Evolutionary conservation across 2,113 vertebrate species (phyloP).

Genomic region (Rhegmatorhina hoffmannsi): DNA sequence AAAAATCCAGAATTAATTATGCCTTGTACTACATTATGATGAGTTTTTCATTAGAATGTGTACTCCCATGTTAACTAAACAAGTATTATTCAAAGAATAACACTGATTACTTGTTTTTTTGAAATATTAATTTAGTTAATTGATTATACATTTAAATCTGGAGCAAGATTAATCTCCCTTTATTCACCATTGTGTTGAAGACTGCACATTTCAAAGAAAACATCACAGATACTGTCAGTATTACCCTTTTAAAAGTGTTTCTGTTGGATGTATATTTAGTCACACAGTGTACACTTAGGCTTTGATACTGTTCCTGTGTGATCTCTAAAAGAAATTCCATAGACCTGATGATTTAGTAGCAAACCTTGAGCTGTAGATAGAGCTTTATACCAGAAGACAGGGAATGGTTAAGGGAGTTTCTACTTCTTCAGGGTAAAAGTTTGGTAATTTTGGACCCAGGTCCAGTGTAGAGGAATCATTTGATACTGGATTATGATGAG

Average conservation of each 20-base stretch:
- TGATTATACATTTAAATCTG: slow-evolving; percentile 64
- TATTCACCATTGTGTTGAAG: slow-evolving; percentile 11
- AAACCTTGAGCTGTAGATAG: background rate
- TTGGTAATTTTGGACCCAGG: background rate
- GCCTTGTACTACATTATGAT: slow-evolving; percentile 67
- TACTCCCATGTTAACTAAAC: slow-evolving; percentile 70
- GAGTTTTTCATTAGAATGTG: slow-evolving; percentile 75
- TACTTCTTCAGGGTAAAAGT: background rate
- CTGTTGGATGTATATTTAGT: background rate
- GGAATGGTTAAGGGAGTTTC: background rate
- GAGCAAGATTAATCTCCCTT: slow-evolving; percentile 37
- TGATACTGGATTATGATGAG: background rate
- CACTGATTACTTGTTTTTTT: slow-evolving; percentile 54
- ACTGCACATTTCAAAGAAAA: background rate
- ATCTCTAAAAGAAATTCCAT: background rate
- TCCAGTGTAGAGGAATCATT: background rate
- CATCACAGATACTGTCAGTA: background rate
- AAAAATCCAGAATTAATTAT: slow-evolving; percentile 74
- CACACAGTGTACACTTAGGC: background rate
- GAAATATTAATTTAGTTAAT: slow-evolving; percentile 73
- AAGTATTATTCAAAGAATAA: slow-evolving; percentile 71
- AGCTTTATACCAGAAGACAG: background rate
- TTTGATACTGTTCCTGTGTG: background rate
- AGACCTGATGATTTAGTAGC: background rate
- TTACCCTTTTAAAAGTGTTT: background rate